Conservation (phyloP, 2,888 invertebrate species). For the Pristionchus arcanus region DNA sequence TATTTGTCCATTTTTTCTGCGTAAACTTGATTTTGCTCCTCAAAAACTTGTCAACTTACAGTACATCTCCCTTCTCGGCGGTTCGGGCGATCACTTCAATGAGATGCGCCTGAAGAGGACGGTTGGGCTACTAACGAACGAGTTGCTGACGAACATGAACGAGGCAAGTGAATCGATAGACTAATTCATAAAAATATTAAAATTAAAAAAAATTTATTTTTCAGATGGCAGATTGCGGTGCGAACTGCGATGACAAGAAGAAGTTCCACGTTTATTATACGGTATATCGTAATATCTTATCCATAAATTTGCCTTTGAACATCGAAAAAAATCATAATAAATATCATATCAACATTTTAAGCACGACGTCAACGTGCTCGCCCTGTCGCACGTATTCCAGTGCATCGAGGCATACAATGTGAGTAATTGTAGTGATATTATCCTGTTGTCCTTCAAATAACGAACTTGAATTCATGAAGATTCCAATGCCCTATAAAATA, state of each 20-base stretch:
- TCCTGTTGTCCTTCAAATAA: too few species aligned
- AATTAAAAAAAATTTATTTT: background rate
- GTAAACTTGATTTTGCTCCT: background rate
- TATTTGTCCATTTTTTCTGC: too few species aligned
- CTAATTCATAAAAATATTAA: background rate
- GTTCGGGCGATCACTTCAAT: conserved; percentile 8
- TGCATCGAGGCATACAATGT: background rate
- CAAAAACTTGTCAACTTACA: background rate
- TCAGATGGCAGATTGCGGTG: background rate
- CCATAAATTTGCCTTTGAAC: background rate
- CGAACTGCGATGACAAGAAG: background rate
- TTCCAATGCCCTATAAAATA: too few species aligned
- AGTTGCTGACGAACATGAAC: conserved; percentile 20
- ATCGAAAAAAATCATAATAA: background rate
- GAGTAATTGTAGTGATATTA: background rate
- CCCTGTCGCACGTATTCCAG: background rate
- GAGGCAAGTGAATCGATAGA: background rate
- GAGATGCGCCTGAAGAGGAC: background rate
- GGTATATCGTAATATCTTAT: background rate
- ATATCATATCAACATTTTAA: background rate
- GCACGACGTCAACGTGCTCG: conserved; percentile 30
- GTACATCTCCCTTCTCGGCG: conserved; percentile 10
- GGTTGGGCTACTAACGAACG: background rate
- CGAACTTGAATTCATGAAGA: too few species aligned
- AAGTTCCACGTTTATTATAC: background rate